These are phyloP conservation scores for Otolemur garnettii DNA, from an alignment of 2,113 vertebrate genomes.

Conservation along the genomic window DNA sequence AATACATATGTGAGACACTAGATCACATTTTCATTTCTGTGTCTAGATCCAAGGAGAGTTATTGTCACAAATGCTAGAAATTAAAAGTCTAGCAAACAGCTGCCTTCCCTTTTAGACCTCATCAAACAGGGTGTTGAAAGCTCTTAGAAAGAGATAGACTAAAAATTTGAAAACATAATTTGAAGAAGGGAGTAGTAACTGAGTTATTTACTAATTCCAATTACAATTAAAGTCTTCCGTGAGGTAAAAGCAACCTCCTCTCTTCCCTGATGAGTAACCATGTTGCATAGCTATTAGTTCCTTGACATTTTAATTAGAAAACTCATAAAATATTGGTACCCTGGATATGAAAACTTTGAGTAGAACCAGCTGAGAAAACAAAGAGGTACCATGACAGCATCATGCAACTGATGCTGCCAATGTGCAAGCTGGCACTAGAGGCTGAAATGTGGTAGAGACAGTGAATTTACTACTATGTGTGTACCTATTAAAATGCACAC, in stretches of 20 bases:
- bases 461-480: accelerated
- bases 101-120: neutral
- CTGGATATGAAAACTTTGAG: neutral
- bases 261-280: neutral
- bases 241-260: conserved; percentile 23
- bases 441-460: neutral
- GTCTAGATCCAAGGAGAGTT: neutral
- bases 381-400: neutral
- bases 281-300: conserved; percentile 48
- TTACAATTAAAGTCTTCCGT: conserved; percentile 53
- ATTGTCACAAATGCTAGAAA: neutral
- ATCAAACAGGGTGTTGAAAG: neutral
- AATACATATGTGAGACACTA: neutral
- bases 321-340: conserved; percentile 8
- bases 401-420: neutral
- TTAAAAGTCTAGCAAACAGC: neutral
- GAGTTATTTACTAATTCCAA: conserved; percentile 49
- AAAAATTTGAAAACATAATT: neutral
- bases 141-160: neutral
- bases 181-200: neutral
- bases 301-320: conserved; percentile 61
- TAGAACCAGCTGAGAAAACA: neutral
- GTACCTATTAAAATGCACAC: neutral
- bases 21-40: neutral
- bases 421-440: neutral